phyloP scores from a whole-genome alignment of 2,113 vertebrate species.

The Vidua macroura region DNA sequence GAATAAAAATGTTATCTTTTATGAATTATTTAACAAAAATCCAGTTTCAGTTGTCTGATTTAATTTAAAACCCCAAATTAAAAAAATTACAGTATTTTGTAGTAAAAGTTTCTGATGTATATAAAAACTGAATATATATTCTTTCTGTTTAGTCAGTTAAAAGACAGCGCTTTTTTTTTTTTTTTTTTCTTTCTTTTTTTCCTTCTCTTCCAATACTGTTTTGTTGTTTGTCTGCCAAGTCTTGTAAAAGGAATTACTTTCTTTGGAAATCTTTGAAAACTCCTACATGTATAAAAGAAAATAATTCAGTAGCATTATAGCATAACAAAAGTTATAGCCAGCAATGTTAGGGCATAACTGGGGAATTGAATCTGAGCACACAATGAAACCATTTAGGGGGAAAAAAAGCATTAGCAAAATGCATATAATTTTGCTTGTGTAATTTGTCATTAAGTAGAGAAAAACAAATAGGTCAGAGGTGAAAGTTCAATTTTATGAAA shows the following conservation, averaged over 20 bases:
- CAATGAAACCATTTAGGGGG: conserved; percentile 9
- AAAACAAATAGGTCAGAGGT: background rate
- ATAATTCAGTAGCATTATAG: background rate
- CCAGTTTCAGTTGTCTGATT: background rate
- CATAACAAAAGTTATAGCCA: background rate
- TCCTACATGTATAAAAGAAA: background rate
- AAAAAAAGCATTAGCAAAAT: background rate
- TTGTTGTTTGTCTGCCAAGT: background rate
- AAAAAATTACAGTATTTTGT: background rate
- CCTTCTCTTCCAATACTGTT: background rate
- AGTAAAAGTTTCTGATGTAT: background rate
- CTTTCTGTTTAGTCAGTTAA: background rate
- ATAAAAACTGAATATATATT: background rate
- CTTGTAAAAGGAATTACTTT: background rate
- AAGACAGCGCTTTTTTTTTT: background rate
- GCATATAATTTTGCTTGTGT: background rate
- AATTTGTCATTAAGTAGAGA: conserved; percentile 19
- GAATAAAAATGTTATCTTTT: background rate
- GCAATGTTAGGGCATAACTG: background rate
- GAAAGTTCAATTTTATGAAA: background rate
- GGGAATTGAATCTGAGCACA: background rate
- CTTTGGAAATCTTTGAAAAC: background rate
- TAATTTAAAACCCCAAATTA: background rate
- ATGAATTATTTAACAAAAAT: background rate
- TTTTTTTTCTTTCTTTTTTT: fast-evolving